Conservation (phyloP, 1,140 invertebrate species). For the Nasonia vitripennis region DNA sequence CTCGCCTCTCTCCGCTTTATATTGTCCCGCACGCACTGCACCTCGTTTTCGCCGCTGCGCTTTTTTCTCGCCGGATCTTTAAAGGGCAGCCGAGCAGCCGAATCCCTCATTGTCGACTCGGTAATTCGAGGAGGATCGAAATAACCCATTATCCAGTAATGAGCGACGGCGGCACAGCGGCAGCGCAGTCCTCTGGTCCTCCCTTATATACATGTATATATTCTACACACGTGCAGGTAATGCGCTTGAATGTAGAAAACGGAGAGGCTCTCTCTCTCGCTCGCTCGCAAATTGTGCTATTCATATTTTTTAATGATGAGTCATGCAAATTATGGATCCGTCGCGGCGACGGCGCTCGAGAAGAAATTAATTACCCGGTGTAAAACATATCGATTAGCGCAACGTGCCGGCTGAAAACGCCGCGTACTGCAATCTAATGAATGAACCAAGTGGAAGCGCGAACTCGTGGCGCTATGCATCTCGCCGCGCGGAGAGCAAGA, state of each 20-base stretch:
- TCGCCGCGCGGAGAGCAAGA: constrained; percentile 25
- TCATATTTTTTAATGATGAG: constrained; percentile 5
- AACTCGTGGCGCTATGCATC: constrained; percentile 39
- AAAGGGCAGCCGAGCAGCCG: constrained; percentile 50
- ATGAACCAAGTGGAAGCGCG: constrained; percentile 32
- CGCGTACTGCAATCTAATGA: constrained; percentile 1
- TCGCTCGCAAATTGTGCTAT: background rate
- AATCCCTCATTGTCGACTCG: constrained; percentile 70
- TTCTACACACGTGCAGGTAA: background rate
- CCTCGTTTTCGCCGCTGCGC: background rate
- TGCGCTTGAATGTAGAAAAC: constrained; percentile 7
- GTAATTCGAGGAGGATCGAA: constrained; percentile 71
- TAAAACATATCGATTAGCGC: background rate
- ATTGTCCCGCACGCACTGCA: background rate
- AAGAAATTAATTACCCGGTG: background rate
- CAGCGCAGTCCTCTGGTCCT: constrained; percentile 55
- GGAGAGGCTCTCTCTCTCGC: background rate
- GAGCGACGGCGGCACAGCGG: constrained; percentile 51
- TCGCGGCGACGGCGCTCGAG: background rate
- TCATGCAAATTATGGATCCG: background rate
- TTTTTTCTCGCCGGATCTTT: constrained; percentile 18
- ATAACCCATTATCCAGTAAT: constrained; percentile 71
- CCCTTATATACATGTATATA: background rate
- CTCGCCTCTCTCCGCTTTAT: background rate
- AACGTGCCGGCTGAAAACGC: background rate